phyloP scores from a whole-genome alignment of 2,113 vertebrate genomes.

The Diadophis punctatus region DNA sequence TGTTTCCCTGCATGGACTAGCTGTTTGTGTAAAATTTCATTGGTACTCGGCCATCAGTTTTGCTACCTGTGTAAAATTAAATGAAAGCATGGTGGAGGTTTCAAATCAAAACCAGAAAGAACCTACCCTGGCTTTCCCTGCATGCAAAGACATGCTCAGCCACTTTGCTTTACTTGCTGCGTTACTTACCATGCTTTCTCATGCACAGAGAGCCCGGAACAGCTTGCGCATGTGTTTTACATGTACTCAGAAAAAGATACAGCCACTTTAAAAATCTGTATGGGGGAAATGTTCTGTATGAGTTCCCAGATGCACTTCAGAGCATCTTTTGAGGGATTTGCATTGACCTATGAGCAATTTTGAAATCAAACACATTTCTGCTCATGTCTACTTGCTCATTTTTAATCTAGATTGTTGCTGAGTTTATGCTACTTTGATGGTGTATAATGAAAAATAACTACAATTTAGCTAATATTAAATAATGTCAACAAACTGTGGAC shows the following conservation, averaged over 20 bases:
- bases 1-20: background rate
- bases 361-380: background rate
- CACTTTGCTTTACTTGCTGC: background rate
- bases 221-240: background rate
- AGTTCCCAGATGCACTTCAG: background rate
- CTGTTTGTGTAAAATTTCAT: constrained; percentile 45
- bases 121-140: background rate
- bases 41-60: constrained; percentile 25
- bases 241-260: background rate
- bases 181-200: background rate
- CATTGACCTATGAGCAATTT: background rate
- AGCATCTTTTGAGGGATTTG: background rate
- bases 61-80: constrained; percentile 21
- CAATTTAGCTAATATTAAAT: background rate
- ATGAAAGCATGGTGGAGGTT: background rate
- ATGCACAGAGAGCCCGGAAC: background rate
- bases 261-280: background rate
- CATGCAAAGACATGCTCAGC: background rate
- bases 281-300: background rate
- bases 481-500: background rate
- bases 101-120: background rate
- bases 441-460: background rate
- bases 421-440: background rate
- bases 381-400: background rate
- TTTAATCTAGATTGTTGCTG: background rate